phyloP scores from a whole-genome alignment of 2,888 invertebrate genomes.

The Epinotia bilunana region DNA sequence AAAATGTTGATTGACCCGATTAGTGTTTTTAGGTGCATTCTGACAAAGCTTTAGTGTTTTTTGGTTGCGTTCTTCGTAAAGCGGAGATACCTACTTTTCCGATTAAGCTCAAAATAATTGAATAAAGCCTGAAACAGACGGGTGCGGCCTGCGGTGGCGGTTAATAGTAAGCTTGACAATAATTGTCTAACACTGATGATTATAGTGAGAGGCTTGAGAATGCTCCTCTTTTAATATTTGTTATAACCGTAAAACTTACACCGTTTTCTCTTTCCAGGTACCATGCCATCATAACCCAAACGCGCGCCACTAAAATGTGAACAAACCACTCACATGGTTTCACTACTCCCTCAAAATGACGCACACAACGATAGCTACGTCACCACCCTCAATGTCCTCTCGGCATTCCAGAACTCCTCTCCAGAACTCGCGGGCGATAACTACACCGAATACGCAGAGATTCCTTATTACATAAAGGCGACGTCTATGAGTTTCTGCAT shows the following conservation, averaged over 20 bases:
- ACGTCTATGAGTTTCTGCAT: slow-evolving; percentile 95
- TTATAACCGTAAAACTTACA: not conserved
- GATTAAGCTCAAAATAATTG: no score
- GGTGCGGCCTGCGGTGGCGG: no score
- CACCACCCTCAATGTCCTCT: slow-evolving; percentile 17
- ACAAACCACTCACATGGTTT: slow-evolving; percentile 75
- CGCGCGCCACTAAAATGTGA: slow-evolving; percentile 61
- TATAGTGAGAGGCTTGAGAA: no score
- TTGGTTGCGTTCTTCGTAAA: not conserved
- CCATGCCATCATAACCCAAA: slow-evolving; percentile 33
- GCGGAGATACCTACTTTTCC: no score
- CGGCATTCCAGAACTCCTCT: slow-evolving; percentile 49
- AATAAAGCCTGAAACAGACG: no score
- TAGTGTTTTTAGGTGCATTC: no score
- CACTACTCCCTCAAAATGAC: slow-evolving; percentile 68
- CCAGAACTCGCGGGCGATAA: slow-evolving; percentile 65
- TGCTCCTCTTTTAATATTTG: no score
- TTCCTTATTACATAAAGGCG: slow-evolving; percentile 94
- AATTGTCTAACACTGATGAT: no score
- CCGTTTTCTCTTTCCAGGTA: slow-evolving; percentile 30
- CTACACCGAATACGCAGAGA: slow-evolving; percentile 82
- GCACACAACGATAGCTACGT: slow-evolving; percentile 56
- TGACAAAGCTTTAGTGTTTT: not conserved
- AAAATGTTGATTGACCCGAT: no score
- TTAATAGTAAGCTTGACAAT: no score